Percentiles rank a stretch among this genome's conserved stretches.
Conservation (phyloP, 2,113 vertebrate genomes). For the Vireo altiloquus region DNA sequence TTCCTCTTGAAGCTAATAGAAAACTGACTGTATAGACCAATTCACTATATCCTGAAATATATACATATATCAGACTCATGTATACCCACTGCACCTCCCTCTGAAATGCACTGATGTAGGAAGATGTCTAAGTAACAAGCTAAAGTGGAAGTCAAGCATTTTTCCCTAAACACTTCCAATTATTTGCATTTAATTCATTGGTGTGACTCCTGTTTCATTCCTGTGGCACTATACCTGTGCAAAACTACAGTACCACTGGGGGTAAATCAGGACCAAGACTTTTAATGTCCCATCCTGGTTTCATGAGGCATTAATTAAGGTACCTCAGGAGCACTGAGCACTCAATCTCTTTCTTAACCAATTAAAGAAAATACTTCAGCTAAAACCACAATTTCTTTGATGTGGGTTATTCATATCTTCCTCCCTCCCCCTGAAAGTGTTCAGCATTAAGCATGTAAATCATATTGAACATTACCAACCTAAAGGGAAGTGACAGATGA, state of each 20-base stretch:
- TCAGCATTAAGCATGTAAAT: slow-evolving; percentile 69
- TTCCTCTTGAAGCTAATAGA: background rate
- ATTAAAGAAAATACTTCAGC: background rate
- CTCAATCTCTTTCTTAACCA: background rate
- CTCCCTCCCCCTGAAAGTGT: background rate
- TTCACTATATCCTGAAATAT: background rate
- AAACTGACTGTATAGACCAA: background rate
- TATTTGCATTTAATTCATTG: background rate
- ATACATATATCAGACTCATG: background rate
- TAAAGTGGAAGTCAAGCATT: background rate
- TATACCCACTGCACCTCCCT: background rate
- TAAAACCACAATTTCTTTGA: background rate
- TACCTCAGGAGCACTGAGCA: background rate
- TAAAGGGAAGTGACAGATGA: slow-evolving; percentile 78
- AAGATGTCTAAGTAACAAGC: background rate
- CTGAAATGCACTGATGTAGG: background rate
- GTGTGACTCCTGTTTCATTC: background rate
- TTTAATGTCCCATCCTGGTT: background rate
- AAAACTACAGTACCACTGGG: background rate
- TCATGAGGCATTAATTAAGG: slow-evolving; percentile 12
- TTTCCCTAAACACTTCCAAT: background rate
- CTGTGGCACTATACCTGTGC: background rate
- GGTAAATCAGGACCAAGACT: background rate
- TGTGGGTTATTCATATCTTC: slow-evolving; percentile 2
- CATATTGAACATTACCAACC: slow-evolving; percentile 52